A percentile compares a stretch with the other conserved stretches of the same genome.
Evolutionary conservation across 2,797 vertebrate species (phyloP).

Genomic region (Phrynocephalus forsythii): DNA sequence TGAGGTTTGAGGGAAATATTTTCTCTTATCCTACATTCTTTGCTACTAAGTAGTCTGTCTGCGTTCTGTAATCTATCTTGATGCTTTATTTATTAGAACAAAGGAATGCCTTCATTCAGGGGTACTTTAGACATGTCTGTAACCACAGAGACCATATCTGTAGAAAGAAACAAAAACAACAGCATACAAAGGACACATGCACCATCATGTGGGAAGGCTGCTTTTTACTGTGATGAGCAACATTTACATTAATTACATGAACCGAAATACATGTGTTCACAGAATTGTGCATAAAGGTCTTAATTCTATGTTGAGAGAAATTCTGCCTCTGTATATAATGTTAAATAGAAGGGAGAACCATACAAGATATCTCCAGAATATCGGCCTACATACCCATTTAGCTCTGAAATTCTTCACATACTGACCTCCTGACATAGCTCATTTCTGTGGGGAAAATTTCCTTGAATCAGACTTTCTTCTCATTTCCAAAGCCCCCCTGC

Average conservation of each 20-base stretch:
- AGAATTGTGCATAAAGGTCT: not conserved
- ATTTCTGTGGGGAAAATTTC: not conserved
- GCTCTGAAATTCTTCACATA: not conserved
- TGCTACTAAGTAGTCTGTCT: not conserved
- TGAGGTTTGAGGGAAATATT: not conserved
- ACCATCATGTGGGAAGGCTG: not conserved
- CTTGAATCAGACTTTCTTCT: not conserved
- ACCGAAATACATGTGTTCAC: not conserved
- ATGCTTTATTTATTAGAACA: not conserved
- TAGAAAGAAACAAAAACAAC: not conserved
- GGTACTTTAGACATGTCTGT: not conserved
- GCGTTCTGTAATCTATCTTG: not conserved
- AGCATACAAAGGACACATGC: no score
- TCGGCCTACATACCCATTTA: not conserved
- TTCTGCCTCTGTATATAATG: rapidly evolving
- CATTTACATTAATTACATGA: no score
- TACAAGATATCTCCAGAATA: not conserved
- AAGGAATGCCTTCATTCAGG: not conserved
- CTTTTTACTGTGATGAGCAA: not conserved
- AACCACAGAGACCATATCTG: no score
- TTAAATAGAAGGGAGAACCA: not conserved
- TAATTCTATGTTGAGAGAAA: not conserved
- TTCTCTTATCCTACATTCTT: not conserved
- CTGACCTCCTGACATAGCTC: constrained; percentile 43
- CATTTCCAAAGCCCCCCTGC: not conserved